Base-by-base conservation (phyloP, 2,888 invertebrate genomes). In the Coleophora deauratella region DNA sequence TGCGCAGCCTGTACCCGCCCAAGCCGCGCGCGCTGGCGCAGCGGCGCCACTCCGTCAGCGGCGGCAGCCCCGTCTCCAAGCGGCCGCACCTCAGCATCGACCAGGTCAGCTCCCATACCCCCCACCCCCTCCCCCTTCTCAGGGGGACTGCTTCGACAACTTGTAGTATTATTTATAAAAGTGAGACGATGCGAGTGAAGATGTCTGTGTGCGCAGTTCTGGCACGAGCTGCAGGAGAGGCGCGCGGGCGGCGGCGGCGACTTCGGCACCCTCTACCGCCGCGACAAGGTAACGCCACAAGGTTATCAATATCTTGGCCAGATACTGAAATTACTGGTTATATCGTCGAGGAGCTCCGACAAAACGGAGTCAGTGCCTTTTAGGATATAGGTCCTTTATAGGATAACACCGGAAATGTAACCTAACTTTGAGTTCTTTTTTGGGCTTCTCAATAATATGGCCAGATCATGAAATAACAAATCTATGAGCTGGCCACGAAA, bases 41-140 rank as follows among this genome's bases (percentile, higher is more conserved):
- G 13, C 88, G 97, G 9, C 87, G 97, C 12, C 95, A 97, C 55
- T 95, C 96, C 1, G 94, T 97, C 51, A 93, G 96, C 55, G 96
- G 97, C 11, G 93, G 90, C 42, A 90, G 90, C 51, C 91, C 92
- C n/a, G 87, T 88, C 10, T 85, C 87, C 49, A 87, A 88, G 57
- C 74, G 89, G 27, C 89, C 91, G 42, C 88, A 88, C 45, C 86
- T 89, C 52, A 87, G 90, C 58, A 88, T 92, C 43, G 91, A 93
- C 59, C 91, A 92, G 84, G 90, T 91, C 1, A 28, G 9, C 55
- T 7, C 34, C 34, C 13, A 3, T 14, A 35, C 13, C 15, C 15
- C 15, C 2, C 35, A 21, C 15, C 10, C 15, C 9, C 15, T n/a
- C 9, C 33, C 33, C 33, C 33, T 11, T 11, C 33, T 9, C 2